Conservation (phyloP, 2,888 invertebrate genomes). For the Pristionchus entomophagus region DNA sequence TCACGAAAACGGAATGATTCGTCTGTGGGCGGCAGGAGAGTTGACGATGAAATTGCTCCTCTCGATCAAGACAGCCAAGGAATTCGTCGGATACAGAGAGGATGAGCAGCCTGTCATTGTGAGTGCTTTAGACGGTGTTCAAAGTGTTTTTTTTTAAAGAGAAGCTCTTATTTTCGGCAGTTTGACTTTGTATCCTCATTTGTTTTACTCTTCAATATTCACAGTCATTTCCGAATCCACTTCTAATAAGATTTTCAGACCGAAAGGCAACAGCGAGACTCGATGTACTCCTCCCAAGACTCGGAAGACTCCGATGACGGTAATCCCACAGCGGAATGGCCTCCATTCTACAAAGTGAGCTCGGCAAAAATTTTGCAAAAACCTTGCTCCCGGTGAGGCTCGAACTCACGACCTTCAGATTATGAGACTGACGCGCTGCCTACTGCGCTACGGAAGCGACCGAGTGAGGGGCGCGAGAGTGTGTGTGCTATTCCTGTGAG, state of each 20-base stretch:
- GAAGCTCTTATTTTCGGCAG: neutral
- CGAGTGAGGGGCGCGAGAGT: constrained; percentile 21
- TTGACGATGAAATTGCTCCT: constrained; percentile 34
- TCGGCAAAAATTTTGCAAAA: constrained; percentile 50
- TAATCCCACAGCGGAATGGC: constrained; percentile 45
- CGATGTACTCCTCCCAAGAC: constrained; percentile 37
- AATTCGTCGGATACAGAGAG: constrained; percentile 41
- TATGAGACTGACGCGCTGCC: constrained; percentile 92
- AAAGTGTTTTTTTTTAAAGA: neutral
- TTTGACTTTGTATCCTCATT: too few species aligned
- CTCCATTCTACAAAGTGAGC: constrained; percentile 46
- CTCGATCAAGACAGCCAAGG: constrained; percentile 39
- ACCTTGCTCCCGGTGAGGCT: constrained; percentile 83
- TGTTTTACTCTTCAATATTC: too few species aligned
- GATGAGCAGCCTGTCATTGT: neutral
- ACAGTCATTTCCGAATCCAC: too few species aligned
- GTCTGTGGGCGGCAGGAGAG: constrained; percentile 42
- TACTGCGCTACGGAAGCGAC: constrained; percentile 81
- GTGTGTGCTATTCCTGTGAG: constrained; percentile 16
- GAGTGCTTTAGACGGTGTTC: too few species aligned
- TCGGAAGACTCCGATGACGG: constrained; percentile 41
- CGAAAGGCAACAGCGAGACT: neutral
- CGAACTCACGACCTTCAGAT: constrained; percentile 96
- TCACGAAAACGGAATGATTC: constrained; percentile 47
- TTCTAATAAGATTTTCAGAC: neutral